Conservation (phyloP, 1,140 invertebrate genomes). For the Papilio helenus region DNA sequence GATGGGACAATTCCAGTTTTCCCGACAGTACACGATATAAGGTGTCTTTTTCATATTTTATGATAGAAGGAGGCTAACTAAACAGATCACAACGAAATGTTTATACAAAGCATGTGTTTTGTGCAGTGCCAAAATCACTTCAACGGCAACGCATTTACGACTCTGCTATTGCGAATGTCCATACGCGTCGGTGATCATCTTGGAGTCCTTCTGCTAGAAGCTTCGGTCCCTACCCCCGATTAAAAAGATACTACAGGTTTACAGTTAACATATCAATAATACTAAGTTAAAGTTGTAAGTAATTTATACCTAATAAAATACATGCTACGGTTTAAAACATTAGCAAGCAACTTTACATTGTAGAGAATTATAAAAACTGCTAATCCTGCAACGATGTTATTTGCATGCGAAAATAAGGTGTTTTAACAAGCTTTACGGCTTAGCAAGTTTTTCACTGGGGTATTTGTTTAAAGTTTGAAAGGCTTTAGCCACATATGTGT, state of each 20-base stretch:
- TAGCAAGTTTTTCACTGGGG: not conserved
- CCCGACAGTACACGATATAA: not conserved
- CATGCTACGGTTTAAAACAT: not conserved
- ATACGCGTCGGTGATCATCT: too few relatives aligned
- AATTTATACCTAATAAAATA: not conserved
- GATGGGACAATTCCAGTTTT: too few relatives aligned
- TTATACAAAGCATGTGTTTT: not conserved
- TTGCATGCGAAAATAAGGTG: conserved; percentile 22
- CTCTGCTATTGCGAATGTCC: too few relatives aligned
- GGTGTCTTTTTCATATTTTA: too few relatives aligned
- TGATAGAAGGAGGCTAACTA: too few relatives aligned
- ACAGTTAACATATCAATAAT: not conserved
- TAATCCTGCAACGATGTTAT: conserved; percentile 11
- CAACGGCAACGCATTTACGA: too few relatives aligned
- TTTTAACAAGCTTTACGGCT: conserved; percentile 1
- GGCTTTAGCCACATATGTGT: not conserved
- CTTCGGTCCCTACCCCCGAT: not conserved
- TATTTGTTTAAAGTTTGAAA: not conserved
- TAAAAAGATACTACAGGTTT: not conserved
- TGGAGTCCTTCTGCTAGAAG: too few relatives aligned
- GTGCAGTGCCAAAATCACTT: not conserved
- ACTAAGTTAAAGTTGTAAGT: not conserved
- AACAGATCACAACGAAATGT: too few relatives aligned
- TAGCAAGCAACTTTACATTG: not conserved
- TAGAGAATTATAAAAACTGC: not conserved